Base-by-base conservation (phyloP, 2,888 invertebrate species). In the Tenthredo mesomela region DNA sequence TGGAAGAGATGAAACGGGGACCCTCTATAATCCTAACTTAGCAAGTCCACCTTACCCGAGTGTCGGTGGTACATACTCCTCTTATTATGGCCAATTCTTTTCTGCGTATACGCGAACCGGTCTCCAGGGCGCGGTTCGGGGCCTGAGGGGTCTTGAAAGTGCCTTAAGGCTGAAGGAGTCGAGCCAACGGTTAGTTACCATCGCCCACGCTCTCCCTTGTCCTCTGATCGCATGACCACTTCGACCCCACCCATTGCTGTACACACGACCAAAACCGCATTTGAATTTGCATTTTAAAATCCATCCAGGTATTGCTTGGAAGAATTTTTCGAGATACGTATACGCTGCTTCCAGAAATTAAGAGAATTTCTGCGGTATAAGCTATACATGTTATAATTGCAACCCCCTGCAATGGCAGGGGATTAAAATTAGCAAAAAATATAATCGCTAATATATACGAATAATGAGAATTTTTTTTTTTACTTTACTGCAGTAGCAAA, bases 61-160 rank as follows among this genome's bases (percentile, higher is more conserved):
- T 82, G 29, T 82, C 82, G 67, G 70, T 67, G 47, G 43, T 82
- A 82, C 67, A 61, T n/a, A 43, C 67, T 82, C 70, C 50, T 82
- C 37, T 82, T 67, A 82, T 70, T 82, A 67, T 33, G 67, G 61
- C 82, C 47, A 80, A 82, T 85, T 85, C 84, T 85, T 21, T 58
- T 54, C 50, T 70, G 50, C 50, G 54, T 82, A 73, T 50, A 70
- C 29, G 83, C 70, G 84, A 87, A 86, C 86, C 86, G 85, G 86
- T 86, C 86, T 82, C 29, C 67, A 84, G 85, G 87, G 86, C 85
- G 86, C 84, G 87, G 86, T 85, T 84, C 67, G 37, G 75, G 82
- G 82, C 43, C 75, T 37, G 75, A 40, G 58, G 37, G 75, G 82
- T 65, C 43, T 54, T 50, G 71, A 77, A 73, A 73, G 37, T 65